Evolutionary conservation across 1,140 invertebrate genomes (phyloP), one percentile per base, ranked within the genome.

Genomic region (Microplitis mediator): DNA sequence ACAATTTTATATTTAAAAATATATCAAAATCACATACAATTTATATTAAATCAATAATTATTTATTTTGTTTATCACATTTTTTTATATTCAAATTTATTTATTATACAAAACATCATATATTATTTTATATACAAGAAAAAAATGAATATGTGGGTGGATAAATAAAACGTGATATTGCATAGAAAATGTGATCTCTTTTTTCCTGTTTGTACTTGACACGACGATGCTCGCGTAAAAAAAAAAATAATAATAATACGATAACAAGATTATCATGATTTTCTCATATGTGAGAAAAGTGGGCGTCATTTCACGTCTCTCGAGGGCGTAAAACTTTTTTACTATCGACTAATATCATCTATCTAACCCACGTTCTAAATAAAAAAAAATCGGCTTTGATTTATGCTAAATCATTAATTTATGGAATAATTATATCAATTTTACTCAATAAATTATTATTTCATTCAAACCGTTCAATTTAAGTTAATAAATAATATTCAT

Each of bases 321-420:
- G 58, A 69, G 68, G 68, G 69, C 60, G 69, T 71, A 34, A 5
- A 64, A 51, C 39, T 63, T 64, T 51, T 32, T 54, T 36, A 8
- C 45, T 64, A 71, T 71, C 69, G n/a, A 8, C 3, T 39, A 39
- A 11, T 39, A 39, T 45, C 39, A 45, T 6, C 11, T 56, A 54
- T 11, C 51, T 9, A 45, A 45, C 39, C 39, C 39, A 45, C 4
- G 39, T 45, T 45, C 0, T 11, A 11, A 9, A 45, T 45, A 45
- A 45, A 66, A 66, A 39, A 45, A 45, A 11, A 9, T 45, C 39
- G 39, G 6, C 39, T 6, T 45, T 45, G 11, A 45, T 45, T 45
- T 45, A 45, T 45, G 39, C 8, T 11, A 45, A 45, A 6, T 45
- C 39, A 45, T 45, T 45, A 45, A 45, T 45, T 45, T 45, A 45